Conservation (phyloP, 2,888 invertebrate species). For the Nymphalis c-album region DNA sequence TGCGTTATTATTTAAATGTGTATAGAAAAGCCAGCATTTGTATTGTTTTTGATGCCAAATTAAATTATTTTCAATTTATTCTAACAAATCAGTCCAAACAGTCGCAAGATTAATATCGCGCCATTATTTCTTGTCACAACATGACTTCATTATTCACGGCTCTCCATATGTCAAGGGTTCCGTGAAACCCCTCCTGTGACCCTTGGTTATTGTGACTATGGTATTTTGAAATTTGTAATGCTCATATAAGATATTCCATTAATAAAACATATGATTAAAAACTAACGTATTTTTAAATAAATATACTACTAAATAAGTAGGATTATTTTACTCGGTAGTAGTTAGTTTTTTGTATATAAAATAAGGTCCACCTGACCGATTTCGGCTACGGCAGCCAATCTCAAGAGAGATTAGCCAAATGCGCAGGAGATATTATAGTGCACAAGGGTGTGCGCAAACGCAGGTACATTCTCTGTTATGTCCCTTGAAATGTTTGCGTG, state of each 20-base stretch:
- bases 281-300: too few species aligned
- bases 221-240: slow-evolving; percentile 6
- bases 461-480: too few species aligned
- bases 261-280: background rate
- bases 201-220: slow-evolving; percentile 10
- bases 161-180: slow-evolving; percentile 33
- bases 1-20: too few species aligned
- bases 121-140: slow-evolving; percentile 37
- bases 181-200: slow-evolving; percentile 21
- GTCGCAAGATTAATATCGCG: slow-evolving; percentile 26
- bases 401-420: too few species aligned
- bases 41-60: background rate
- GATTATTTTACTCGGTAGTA: too few species aligned
- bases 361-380: too few species aligned
- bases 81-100: slow-evolving; percentile 13
- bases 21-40: background rate
- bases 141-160: slow-evolving; percentile 38
- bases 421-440: too few species aligned
- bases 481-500: too few species aligned
- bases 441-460: too few species aligned
- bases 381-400: too few species aligned
- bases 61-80: slow-evolving; percentile 10
- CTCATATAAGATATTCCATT: background rate
- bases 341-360: too few species aligned
- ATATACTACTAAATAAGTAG: too few species aligned